These are phyloP conservation scores for Synanceia verrucosa DNA, from an alignment of 2,797 vertebrate genomes.

Conservation along the genomic window DNA sequence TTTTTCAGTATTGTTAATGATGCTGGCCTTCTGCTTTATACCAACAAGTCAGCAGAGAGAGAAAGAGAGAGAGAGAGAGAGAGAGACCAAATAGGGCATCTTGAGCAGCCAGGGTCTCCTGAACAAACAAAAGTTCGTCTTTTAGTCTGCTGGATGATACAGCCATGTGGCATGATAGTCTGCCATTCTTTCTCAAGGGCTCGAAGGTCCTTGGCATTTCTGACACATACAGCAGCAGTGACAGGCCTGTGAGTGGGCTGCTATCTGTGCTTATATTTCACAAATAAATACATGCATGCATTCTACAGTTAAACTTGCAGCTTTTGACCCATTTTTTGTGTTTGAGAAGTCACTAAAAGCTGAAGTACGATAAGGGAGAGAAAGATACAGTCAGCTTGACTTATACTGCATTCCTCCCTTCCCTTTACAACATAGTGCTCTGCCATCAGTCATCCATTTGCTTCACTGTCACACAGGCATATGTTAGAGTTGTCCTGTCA, in stretches of 20 bases:
- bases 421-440: slow-evolving; percentile 55
- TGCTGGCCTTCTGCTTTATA: slow-evolving; percentile 49
- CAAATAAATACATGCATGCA: slow-evolving; percentile 9
- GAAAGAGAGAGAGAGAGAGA: slow-evolving; percentile 33
- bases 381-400: slow-evolving; percentile 36
- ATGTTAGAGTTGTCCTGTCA: slow-evolving; percentile 80
- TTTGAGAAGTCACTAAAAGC: slow-evolving; percentile 19
- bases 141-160: slow-evolving; percentile 51
- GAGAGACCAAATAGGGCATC: slow-evolving; percentile 45
- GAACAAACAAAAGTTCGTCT: slow-evolving; percentile 54
- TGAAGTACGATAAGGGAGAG: neutral
- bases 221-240: slow-evolving; percentile 16
- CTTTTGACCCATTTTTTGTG: neutral
- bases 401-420: slow-evolving; percentile 23
- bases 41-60: slow-evolving; percentile 25
- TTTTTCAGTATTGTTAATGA: slow-evolving; percentile 62
- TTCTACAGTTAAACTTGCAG: neutral
- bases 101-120: slow-evolving; percentile 40
- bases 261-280: slow-evolving; percentile 7
- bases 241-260: slow-evolving; percentile 11
- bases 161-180: slow-evolving; percentile 3
- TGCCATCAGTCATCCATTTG: slow-evolving; percentile 77
- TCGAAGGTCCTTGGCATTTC: slow-evolving; percentile 52
- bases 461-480: slow-evolving; percentile 77
- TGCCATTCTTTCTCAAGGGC: slow-evolving; percentile 37